Evolutionary conservation across 2,797 vertebrate genomes (phyloP).

Genomic region (Coreius guichenoti): DNA sequence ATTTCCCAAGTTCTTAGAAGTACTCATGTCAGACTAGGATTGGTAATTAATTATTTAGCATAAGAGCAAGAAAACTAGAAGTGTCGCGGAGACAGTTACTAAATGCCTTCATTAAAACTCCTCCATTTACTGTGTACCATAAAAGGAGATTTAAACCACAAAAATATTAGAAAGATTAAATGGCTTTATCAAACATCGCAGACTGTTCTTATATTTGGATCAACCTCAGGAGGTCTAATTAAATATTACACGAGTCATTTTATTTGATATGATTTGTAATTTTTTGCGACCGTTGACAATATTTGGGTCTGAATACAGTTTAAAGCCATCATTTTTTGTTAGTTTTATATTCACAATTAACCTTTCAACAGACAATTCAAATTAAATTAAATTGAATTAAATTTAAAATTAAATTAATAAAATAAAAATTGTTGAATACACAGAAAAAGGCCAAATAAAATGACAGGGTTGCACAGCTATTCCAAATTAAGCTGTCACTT

Average conservation of each 20-base stretch:
- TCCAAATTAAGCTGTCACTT: neutral
- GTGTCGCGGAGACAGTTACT: conserved; percentile 31
- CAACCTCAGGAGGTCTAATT: neutral
- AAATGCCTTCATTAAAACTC: conserved; percentile 31
- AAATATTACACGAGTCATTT: neutral
- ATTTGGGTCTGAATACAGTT: neutral
- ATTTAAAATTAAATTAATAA: neutral
- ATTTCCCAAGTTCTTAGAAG: conserved; percentile 43
- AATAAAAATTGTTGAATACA: neutral
- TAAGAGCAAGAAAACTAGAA: conserved; percentile 40
- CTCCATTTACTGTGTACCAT: neutral
- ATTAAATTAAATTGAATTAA: neutral
- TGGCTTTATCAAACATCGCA: neutral
- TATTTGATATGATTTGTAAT: conserved; percentile 14
- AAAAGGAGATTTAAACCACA: conserved; percentile 16
- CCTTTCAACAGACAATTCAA: neutral
- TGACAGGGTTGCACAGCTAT: neutral
- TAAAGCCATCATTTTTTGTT: neutral
- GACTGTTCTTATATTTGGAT: neutral
- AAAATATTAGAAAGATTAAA: neutral
- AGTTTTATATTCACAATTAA: neutral
- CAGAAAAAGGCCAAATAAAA: neutral
- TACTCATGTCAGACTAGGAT: conserved; percentile 43
- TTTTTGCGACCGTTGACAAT: neutral
- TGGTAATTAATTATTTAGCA: conserved; percentile 52